These are phyloP conservation scores for Dallia pectoralis DNA, from an alignment of 2,797 vertebrate species.

Conservation along the genomic window DNA sequence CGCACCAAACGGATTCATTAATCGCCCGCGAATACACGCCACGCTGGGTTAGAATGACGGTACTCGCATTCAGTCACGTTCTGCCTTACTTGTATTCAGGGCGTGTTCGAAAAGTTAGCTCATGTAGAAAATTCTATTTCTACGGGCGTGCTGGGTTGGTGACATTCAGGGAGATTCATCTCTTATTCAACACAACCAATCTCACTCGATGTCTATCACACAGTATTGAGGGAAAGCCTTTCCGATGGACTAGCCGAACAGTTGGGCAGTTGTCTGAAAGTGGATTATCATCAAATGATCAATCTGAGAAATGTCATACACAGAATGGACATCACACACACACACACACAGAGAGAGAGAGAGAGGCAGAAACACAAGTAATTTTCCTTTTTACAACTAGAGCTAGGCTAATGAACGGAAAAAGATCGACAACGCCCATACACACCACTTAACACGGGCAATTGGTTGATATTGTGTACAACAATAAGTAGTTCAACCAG, in stretches of 20 bases:
- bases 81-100: conserved; percentile 56
- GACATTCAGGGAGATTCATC: conserved; percentile 70
- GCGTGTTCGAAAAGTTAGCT: conserved; percentile 72
- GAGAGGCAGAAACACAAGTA: conserved; percentile 3
- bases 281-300: conserved; percentile 53
- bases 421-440: no score
- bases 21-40: conserved; percentile 42
- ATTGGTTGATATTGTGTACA: no score
- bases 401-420: no score
- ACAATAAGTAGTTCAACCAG: no score
- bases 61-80: conserved; percentile 49
- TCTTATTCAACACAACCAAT: conserved; percentile 77
- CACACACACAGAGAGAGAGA: conserved; percentile 26
- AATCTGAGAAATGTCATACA: conserved; percentile 57
- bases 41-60: conserved; percentile 2
- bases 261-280: conserved; percentile 51
- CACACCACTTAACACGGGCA: no score
- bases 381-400: neutral
- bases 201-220: conserved; percentile 69
- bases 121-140: conserved; percentile 76
- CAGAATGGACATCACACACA: conserved; percentile 21
- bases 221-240: conserved; percentile 55
- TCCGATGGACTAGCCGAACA: conserved; percentile 40
- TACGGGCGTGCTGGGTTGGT: conserved; percentile 59
- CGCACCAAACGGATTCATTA: conserved; percentile 43